Conservation (phyloP, 2,113 vertebrate species). For the Scophthalmus maximus region DNA sequence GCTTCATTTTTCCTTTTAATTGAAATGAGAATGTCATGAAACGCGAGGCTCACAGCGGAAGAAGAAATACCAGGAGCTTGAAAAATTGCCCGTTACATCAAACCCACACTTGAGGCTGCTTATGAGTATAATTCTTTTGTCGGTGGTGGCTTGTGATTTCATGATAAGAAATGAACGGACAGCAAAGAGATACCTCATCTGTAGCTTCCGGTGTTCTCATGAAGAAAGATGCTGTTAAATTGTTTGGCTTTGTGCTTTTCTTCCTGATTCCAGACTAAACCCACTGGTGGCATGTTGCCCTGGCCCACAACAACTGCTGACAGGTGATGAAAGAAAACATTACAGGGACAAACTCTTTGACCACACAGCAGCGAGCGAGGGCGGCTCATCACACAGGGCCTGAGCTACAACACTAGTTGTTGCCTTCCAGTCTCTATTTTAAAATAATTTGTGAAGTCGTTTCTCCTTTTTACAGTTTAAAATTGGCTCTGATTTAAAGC, state of each 20-base stretch:
- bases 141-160: constrained; percentile 46
- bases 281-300: no score
- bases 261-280: no score
- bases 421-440: constrained; percentile 19
- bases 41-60: constrained; percentile 29
- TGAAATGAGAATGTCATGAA: constrained; percentile 54
- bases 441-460: background rate
- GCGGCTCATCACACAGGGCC: constrained; percentile 14
- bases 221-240: no score
- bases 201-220: background rate
- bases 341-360: no score
- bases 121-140: constrained; percentile 7
- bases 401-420: background rate
- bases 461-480: background rate
- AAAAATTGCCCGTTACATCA: constrained; percentile 21
- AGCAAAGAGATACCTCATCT: constrained; percentile 2
- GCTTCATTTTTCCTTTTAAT: constrained; percentile 62
- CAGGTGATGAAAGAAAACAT: no score
- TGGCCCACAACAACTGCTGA: no score
- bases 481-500: background rate
- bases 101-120: constrained; percentile 33
- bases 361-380: no score
- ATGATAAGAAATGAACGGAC: constrained; percentile 13
- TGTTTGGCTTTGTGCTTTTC: no score
- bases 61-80: constrained; percentile 27